These are phyloP conservation scores for Megaustenia siamemsis DNA, from an alignment of 2,888 invertebrate genomes.

Conservation along the genomic window DNA sequence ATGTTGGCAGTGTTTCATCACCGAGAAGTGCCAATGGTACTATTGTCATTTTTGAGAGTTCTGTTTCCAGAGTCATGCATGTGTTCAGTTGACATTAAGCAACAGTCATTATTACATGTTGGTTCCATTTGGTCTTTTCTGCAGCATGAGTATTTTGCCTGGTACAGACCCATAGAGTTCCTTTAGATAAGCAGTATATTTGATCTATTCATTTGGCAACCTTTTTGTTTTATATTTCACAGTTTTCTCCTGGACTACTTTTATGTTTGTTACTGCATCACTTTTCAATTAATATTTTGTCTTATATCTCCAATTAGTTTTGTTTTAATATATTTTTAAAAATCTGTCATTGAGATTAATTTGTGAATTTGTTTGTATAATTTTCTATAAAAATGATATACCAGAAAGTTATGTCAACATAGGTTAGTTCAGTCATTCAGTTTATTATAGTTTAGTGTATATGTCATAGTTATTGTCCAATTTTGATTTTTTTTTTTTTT, in stretches of 20 bases:
- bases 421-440: too few relatives aligned
- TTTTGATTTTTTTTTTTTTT: too few relatives aligned
- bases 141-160: constrained; percentile 21
- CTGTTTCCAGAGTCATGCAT: constrained; percentile 13
- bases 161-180: neutral
- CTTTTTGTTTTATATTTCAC: neutral
- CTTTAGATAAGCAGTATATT: neutral
- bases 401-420: too few relatives aligned
- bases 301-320: neutral
- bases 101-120: constrained; percentile 3
- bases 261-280: neutral
- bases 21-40: constrained; percentile 39
- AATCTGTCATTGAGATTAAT: too few relatives aligned
- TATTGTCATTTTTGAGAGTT: constrained; percentile 18
- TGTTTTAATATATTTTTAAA: neutral
- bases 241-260: neutral
- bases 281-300: neutral
- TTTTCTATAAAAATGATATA: too few relatives aligned
- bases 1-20: constrained; percentile 43
- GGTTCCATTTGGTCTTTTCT: neutral
- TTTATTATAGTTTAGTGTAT: too few relatives aligned
- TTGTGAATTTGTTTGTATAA: too few relatives aligned
- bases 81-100: constrained; percentile 18
- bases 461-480: too few relatives aligned
- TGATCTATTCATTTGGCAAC: neutral